Evolutionary conservation across 2,113 vertebrate species (phyloP).

Genomic region (Neotoma lepida): DNA sequence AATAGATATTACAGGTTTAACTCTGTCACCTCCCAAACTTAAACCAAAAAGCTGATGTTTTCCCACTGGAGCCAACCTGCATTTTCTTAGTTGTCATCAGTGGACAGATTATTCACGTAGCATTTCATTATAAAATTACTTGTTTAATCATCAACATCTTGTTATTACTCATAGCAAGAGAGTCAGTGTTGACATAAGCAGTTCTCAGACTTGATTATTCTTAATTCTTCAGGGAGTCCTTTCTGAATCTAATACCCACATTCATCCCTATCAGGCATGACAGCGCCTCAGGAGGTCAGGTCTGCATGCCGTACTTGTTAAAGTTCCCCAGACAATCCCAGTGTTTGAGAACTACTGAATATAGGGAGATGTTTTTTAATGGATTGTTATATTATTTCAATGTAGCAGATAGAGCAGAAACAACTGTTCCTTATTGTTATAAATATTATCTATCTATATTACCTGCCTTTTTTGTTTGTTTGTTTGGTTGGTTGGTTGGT

Average conservation of each 20-base stretch:
- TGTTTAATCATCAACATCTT: neutral
- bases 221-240: neutral
- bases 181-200: neutral
- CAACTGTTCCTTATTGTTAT: neutral
- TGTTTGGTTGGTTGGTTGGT: neutral
- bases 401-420: neutral
- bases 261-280: neutral
- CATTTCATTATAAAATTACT: neutral
- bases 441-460: neutral
- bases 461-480: neutral
- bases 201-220: neutral
- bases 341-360: neutral
- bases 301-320: neutral
- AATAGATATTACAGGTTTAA: neutral
- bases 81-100: neutral
- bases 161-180: neutral
- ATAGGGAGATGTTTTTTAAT: neutral
- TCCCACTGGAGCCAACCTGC: neutral
- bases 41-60: neutral
- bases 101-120: neutral
- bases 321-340: neutral
- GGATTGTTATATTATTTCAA: neutral
- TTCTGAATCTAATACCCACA: neutral
- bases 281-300: neutral
- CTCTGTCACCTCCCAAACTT: neutral